Percentiles rank a stretch among this genome's conserved stretches.
Evolutionary conservation across 2,113 vertebrate genomes (phyloP).

Genomic region (Pagrus major): DNA sequence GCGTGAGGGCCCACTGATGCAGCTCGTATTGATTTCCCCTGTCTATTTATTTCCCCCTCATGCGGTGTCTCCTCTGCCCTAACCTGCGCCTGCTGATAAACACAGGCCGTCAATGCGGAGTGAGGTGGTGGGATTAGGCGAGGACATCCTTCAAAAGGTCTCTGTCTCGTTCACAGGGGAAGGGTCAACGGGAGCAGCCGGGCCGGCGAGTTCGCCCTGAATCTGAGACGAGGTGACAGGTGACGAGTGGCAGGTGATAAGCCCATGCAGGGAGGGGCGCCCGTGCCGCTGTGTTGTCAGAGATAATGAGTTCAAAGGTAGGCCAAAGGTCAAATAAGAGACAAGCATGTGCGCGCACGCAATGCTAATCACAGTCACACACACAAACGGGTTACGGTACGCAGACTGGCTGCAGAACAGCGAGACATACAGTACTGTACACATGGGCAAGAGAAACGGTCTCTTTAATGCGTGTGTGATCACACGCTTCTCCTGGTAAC

Average conservation of each 20-base stretch:
- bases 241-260: conserved; percentile 72
- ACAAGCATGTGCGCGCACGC: conserved; percentile 42
- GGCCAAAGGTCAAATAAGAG: conserved; percentile 66
- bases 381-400: neutral
- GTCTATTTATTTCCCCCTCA: conserved; percentile 67
- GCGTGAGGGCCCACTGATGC: conserved; percentile 44
- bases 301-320: conserved; percentile 77
- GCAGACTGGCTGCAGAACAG: neutral
- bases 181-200: conserved; percentile 46
- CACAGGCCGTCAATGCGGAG: conserved; percentile 60
- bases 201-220: conserved; percentile 33
- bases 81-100: conserved; percentile 71
- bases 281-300: conserved; percentile 47
- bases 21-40: conserved; percentile 67
- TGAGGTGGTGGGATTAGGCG: conserved; percentile 51
- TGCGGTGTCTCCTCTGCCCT: conserved; percentile 43
- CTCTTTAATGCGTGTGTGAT: neutral
- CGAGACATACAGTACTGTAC: neutral
- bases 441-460: neutral
- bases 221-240: conserved; percentile 61
- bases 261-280: conserved; percentile 38
- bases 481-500: neutral
- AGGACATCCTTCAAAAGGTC: conserved; percentile 71
- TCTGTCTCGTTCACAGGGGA: conserved; percentile 58
- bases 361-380: conserved; percentile 48